Evolutionary conservation across 2,888 invertebrate species (phyloP).

Genomic region (Yponomeuta sedellus): DNA sequence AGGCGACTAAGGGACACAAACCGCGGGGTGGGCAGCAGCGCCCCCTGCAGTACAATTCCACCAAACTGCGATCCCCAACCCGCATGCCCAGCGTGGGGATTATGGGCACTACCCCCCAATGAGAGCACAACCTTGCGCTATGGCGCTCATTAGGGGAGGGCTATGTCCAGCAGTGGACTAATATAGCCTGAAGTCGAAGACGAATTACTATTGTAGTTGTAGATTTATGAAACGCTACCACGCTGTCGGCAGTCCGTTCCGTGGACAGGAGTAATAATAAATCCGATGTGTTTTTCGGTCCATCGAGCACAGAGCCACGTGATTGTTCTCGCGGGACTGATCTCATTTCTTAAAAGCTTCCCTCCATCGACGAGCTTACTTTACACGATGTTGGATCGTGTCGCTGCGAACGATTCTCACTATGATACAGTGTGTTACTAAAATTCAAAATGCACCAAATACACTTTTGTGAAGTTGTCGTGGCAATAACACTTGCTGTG

Average conservation of each 20-base stretch:
- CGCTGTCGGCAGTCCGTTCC: neutral
- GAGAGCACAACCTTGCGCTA: no score
- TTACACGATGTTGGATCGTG: neutral
- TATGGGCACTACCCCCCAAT: no score
- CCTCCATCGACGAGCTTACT: constrained; percentile 32
- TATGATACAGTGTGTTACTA: neutral
- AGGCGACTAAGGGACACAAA: no score
- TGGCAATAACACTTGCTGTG: no score
- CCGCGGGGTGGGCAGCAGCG: no score
- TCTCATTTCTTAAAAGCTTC: constrained; percentile 64
- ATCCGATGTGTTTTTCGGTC: neutral
- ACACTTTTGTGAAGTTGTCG: no score
- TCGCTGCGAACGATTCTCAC: neutral
- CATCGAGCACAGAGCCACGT: neutral
- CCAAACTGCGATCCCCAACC: no score
- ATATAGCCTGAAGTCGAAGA: neutral
- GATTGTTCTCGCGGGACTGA: constrained; percentile 21
- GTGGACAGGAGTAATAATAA: neutral
- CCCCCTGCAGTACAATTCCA: no score
- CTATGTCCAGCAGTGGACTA: neutral
- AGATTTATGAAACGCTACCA: no score
- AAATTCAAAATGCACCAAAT: no score
- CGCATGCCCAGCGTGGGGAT: neutral
- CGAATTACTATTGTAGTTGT: no score
- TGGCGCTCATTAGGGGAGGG: no score